These are phyloP conservation scores for Athripsodes cinereus DNA, from an alignment of 2,888 invertebrate species.

Conservation along the genomic window DNA sequence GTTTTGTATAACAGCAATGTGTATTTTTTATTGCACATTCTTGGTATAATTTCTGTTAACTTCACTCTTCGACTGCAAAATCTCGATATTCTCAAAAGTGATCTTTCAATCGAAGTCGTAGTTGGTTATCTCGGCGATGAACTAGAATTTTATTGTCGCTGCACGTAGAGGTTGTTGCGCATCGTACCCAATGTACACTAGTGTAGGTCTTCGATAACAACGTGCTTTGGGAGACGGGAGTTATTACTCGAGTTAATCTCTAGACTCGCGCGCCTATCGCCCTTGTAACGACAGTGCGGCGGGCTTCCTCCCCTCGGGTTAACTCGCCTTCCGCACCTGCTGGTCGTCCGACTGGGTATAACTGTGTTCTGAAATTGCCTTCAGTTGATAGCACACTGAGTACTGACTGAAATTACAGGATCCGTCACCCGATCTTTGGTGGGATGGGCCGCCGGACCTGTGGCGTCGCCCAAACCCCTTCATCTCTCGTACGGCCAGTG, in stretches of 20 bases:
- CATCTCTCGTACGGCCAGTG: conserved; percentile 16
- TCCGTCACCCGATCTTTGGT: conserved; percentile 12
- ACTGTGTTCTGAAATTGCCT: neutral
- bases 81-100: no score
- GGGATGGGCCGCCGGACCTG: conserved; percentile 12
- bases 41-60: no score
- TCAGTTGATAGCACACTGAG: no score
- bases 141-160: neutral
- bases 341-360: neutral
- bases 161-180: neutral
- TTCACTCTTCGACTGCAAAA: no score
- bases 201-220: neutral
- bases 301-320: conserved; percentile 16
- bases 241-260: neutral
- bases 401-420: neutral
- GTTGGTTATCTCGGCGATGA: no score
- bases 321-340: conserved; percentile 15
- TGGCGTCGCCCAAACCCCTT: conserved; percentile 8
- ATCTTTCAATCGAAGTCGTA: no score
- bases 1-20: no score
- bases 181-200: neutral
- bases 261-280: conserved; percentile 8
- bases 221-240: neutral
- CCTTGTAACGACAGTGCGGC: conserved; percentile 1
- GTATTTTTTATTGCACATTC: no score